Evolutionary conservation across 2,888 invertebrate species (phyloP).

Genomic region (Rhabditoides inermis): DNA sequence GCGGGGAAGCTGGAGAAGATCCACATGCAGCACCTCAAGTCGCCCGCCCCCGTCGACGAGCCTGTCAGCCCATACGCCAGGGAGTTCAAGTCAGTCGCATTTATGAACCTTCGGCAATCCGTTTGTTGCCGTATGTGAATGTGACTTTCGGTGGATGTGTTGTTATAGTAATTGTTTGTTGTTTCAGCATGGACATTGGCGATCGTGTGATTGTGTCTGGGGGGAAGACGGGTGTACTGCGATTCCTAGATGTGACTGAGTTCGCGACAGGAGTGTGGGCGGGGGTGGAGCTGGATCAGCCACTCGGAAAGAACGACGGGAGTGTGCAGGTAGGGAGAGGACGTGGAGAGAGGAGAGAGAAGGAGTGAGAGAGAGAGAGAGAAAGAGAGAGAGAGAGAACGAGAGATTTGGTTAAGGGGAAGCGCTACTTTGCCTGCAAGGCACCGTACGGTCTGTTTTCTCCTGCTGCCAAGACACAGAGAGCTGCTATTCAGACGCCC

Average conservation of each 20-base stretch:
- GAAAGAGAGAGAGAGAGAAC: slow-evolving; percentile 64
- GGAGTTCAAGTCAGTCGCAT: slow-evolving; percentile 11
- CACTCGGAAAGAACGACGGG: slow-evolving; percentile 89
- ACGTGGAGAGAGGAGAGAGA: slow-evolving; percentile 84
- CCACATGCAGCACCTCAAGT: slow-evolving; percentile 4
- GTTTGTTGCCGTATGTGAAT: no score
- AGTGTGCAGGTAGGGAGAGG: slow-evolving; percentile 73
- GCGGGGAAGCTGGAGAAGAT: slow-evolving; percentile 17
- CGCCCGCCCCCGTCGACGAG: slow-evolving; percentile 6
- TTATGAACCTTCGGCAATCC: no score
- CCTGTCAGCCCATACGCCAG: slow-evolving; percentile 8
- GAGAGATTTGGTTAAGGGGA: slow-evolving; percentile 17
- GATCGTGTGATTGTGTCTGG: slow-evolving; percentile 37
- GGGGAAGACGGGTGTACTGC: slow-evolving; percentile 53
- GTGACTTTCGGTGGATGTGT: no score
- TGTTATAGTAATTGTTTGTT: no score
- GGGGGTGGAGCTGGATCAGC: slow-evolving; percentile 86
- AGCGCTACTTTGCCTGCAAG: slow-evolving; percentile 81
- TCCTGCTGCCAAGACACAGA: slow-evolving; percentile 72
- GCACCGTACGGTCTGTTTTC: slow-evolving; percentile 86
- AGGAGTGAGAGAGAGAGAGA: slow-evolving; percentile 92
- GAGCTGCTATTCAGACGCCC: slow-evolving; percentile 5
- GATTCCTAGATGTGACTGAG: slow-evolving; percentile 55
- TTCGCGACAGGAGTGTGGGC: slow-evolving; percentile 80
- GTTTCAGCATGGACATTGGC: slow-evolving; percentile 28